phyloP scores from a whole-genome alignment of 2,888 invertebrate species.

The Ceratothoa steindachneri region DNA sequence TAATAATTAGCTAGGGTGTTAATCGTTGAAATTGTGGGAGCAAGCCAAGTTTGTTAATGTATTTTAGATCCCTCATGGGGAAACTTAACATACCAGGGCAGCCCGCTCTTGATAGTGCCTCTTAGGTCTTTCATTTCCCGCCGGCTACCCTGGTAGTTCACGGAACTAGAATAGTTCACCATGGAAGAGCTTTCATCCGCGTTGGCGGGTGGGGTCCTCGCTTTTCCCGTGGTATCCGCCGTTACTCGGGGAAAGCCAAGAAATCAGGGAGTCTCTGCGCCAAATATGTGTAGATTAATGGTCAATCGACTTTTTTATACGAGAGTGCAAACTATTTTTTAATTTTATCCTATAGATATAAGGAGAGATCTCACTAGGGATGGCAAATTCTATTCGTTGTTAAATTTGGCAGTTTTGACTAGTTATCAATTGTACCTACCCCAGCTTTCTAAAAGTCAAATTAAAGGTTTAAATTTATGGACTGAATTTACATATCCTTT shows the following conservation, averaged over 20 bases:
- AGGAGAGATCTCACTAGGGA: constrained; percentile 9
- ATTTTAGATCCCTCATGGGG: not conserved
- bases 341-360: constrained; percentile 8
- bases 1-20: constrained; percentile 1
- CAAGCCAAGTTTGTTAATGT: not conserved
- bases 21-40: constrained; percentile 8
- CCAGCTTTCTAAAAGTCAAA: constrained; percentile 15
- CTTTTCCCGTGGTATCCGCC: not conserved
- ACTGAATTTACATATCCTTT: not conserved
- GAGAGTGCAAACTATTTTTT: not conserved
- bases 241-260: not conserved
- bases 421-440: not conserved
- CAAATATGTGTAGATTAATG: constrained; percentile 5
- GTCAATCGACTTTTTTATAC: not conserved
- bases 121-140: not conserved
- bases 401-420: not conserved
- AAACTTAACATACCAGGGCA: not conserved
- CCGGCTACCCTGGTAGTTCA: not conserved
- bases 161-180: not conserved
- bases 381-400: constrained; percentile 9
- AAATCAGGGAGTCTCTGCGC: constrained; percentile 3
- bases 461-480: not conserved
- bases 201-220: not conserved
- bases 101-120: not conserved
- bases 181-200: not conserved